Percentiles rank a stretch among this genome's conserved stretches.
These are phyloP conservation scores for Tangara arthus DNA, from an alignment of 2,797 vertebrate genomes.

Conservation along the genomic window DNA sequence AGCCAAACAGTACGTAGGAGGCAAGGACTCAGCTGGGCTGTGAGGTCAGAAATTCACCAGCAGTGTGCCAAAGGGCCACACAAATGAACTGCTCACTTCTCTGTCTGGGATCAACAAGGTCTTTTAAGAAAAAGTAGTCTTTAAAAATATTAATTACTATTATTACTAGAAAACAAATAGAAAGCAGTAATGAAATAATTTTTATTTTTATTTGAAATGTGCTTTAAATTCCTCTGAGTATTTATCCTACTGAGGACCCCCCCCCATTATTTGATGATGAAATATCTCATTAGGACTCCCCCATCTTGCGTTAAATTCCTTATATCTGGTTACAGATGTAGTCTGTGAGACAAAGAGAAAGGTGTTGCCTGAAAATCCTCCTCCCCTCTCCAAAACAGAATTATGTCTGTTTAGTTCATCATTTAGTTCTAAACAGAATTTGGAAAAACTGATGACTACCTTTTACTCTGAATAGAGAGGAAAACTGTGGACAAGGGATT, in stretches of 20 bases:
- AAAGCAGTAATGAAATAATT: not conserved
- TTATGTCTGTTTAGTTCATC: not conserved
- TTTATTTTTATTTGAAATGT: not conserved
- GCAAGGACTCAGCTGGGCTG: not conserved
- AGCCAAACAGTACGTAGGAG: not conserved
- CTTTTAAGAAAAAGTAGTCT: not conserved
- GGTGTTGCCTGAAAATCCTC: not conserved
- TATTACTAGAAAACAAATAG: not conserved
- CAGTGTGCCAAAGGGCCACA: fast-evolving
- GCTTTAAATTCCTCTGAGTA: not conserved
- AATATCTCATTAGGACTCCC: not conserved
- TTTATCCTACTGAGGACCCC: not conserved
- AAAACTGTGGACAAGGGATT: not conserved
- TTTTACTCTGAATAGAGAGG: not conserved
- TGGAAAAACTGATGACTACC: not conserved
- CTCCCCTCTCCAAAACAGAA: not conserved
- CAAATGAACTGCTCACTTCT: not conserved
- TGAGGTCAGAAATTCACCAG: not conserved
- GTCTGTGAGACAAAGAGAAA: not conserved
- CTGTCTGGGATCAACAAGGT: not conserved
- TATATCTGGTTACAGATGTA: not conserved
- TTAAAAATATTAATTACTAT: not conserved
- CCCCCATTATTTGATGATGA: not conserved
- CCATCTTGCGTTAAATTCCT: not conserved
- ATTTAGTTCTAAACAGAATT: not conserved